phyloP scores from a whole-genome alignment of 1,140 invertebrate genomes.

The Drosophila murphyi region DNA sequence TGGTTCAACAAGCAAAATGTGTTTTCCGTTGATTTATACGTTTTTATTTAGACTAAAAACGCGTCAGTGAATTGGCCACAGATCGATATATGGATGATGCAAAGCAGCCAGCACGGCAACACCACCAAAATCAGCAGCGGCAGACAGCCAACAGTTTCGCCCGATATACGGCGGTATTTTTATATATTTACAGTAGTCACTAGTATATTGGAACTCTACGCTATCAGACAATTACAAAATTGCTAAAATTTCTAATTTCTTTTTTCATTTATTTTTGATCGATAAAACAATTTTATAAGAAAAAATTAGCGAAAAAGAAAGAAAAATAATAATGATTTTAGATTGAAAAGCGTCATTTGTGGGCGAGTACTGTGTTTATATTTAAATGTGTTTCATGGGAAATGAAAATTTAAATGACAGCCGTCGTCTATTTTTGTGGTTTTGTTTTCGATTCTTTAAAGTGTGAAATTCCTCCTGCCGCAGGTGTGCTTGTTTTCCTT shows the following conservation, averaged over 20 bases:
- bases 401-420: slow-evolving; percentile 58
- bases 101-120: slow-evolving; percentile 31
- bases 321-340: neutral
- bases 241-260: too few relatives aligned
- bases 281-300: too few relatives aligned
- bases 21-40: slow-evolving; percentile 52
- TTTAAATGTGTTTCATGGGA: slow-evolving; percentile 56
- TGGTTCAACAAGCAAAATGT: slow-evolving; percentile 67
- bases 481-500: slow-evolving; percentile 61
- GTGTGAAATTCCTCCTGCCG: slow-evolving; percentile 78
- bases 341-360: too few relatives aligned
- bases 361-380: slow-evolving; percentile 28
- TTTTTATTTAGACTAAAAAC: slow-evolving; percentile 55
- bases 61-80: slow-evolving; percentile 57
- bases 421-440: slow-evolving; percentile 61
- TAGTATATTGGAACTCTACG: neutral
- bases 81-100: slow-evolving; percentile 48
- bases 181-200: neutral
- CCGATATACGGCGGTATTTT: neutral
- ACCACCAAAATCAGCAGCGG: neutral
- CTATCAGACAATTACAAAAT: neutral
- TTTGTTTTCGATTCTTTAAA: slow-evolving; percentile 41
- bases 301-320: neutral
- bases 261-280: too few relatives aligned
- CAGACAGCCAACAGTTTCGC: neutral